These are phyloP conservation scores for Hylia prasina DNA, from an alignment of 2,113 vertebrate species.

Conservation along the genomic window DNA sequence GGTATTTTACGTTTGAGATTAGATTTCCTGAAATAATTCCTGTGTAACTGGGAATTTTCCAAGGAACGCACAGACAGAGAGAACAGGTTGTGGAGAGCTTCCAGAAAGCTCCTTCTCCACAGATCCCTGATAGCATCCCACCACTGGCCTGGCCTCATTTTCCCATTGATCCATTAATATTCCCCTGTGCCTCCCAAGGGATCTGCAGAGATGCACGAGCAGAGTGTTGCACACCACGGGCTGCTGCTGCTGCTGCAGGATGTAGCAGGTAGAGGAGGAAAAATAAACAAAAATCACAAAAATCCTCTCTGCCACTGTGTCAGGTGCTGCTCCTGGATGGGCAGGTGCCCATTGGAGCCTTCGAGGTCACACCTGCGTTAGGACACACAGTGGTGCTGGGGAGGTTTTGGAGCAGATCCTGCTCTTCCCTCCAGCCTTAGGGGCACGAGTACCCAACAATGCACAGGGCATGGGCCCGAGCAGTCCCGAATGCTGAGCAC, in stretches of 20 bases:
- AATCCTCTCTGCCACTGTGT: too few relatives aligned
- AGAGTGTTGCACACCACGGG: accelerated
- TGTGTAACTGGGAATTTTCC: neutral
- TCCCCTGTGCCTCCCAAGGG: neutral
- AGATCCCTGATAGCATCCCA: neutral
- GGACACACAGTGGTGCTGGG: accelerated
- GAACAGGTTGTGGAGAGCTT: neutral
- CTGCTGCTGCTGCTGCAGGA: neutral
- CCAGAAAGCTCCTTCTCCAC: neutral
- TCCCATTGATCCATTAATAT: neutral
- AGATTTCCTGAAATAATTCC: neutral
- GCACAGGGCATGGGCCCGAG: accelerated
- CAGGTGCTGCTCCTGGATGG: neutral
- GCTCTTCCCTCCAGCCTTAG: neutral
- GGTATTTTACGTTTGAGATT: neutral
- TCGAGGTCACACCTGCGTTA: accelerated
- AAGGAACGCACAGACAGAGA: accelerated
- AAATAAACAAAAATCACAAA: neutral
- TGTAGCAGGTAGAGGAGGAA: too few relatives aligned
- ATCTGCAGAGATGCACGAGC: neutral
- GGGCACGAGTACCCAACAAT: accelerated
- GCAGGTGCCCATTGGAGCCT: neutral
- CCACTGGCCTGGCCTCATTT: neutral
- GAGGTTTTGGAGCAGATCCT: neutral
- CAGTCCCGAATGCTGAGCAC: neutral